Base-by-base conservation (phyloP, 2,113 vertebrate species). In the Gila orcuttii region DNA sequence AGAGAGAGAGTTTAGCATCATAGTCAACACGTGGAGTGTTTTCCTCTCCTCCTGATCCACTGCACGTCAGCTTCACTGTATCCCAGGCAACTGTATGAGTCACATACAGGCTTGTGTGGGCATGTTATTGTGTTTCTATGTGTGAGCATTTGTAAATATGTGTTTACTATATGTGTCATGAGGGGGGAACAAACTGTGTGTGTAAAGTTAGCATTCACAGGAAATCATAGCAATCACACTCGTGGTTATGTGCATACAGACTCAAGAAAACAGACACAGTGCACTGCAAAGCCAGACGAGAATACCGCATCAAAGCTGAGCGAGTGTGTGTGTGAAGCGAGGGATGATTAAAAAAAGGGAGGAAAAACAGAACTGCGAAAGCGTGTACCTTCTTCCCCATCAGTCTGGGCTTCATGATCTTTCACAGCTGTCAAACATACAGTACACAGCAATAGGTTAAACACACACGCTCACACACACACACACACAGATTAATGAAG, bases 371-470 rank as follows among this genome's bases (percentile, higher is more conserved):
- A 69, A 52, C 80, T 69, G 50, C 3, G 45, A 52, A 73, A 42
- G 28, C 33, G 28, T 60, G 59, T 86, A 86, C 85, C 85, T 86
- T 74, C 78, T 71, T 80, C 85, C 62, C 25, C 85, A 76, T 45
- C 71, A 81, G 66, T 45, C 39, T 33, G 85, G 10, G 52, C 79
- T 45, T 86, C 85, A 42, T 86, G 76, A 86, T 79, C 77, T 86
- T 80, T 86, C 77, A 80, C 52, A 55, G 45, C 85, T 86, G 85
- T 86, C 64, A 80, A 73, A 80, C 33, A 80, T 80, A 79, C 50
- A 86, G 25, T 45, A 45, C 75, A 87, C 85, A 89, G 71, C 73
- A 86, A 74, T 39, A 74, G 15, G 82, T 85, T 79, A 86, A 84
- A 57, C 76, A 52, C 52, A 73, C 68, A 73, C 39, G 0, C 75